Base-by-base conservation (phyloP, 2,888 invertebrate genomes). In the Athalia rosae region DNA sequence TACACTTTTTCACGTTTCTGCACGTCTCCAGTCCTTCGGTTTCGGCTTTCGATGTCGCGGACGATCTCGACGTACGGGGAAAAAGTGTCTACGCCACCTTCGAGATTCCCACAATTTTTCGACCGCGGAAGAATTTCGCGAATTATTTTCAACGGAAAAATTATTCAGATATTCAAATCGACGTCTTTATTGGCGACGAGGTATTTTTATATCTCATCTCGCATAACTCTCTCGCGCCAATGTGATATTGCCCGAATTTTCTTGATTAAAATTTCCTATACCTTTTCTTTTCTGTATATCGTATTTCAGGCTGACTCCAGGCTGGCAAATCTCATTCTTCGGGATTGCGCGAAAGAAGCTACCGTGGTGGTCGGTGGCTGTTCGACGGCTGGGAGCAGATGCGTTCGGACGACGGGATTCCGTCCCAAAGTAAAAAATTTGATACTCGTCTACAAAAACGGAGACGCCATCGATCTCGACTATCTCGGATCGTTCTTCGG, bases 371-470 rank as follows among this genome's bases (percentile, higher is more conserved):
- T 69, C n/a, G 56, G n/a, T 8, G n/a, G 58, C 66, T 41, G 11
- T 5, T 67, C 28, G 15, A 5, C 50, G 11, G n/a, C 9, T 11
- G 11, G 28, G 7, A 15, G 0, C 64, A 48, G 4, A 4, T 15
- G 41, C 45, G 3, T 15, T 11, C 7, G 5, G 41, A 43, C n/a
- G 28, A 13, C 45, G 45, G 56, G 15, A 45, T 48, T 7, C 7
- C 15, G 8, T 61, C 28, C 61, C 4, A 74, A 74, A 28, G 3
- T 74, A 3, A 13, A 47, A 45, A 74, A 61, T 59, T 61, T 74
- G 48, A 74, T 74, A 47, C 28, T 74, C 4, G 67, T 80, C 48
- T 80, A 77, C 76, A 58, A 64, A 4, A 45, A 74, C 48, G 76
- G 73, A 28, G 15, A 53, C 43, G 59, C 77, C 28, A 61, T 80